phyloP scores from a whole-genome alignment of 1,140 invertebrate species.

The Cherax destructor region DNA sequence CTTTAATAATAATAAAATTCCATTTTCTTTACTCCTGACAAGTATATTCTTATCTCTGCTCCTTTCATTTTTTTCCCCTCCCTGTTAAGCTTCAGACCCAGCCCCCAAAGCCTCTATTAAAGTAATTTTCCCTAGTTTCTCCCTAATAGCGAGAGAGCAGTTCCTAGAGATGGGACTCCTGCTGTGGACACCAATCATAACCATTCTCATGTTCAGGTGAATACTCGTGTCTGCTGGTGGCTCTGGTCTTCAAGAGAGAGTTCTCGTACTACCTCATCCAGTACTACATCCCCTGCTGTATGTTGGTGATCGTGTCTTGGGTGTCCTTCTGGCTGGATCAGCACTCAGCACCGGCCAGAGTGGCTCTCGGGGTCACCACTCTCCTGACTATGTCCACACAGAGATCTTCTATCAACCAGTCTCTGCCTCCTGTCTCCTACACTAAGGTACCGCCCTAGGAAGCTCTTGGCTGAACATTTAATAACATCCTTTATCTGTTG shows the following conservation, averaged over 20 bases:
- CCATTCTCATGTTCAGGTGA: constrained; percentile 74
- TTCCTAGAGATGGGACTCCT: background rate
- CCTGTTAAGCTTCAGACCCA: background rate
- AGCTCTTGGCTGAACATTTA: constrained; percentile 75
- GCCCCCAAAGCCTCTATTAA: background rate
- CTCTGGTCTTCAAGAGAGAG: constrained; percentile 77
- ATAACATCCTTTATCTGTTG: constrained; percentile 76
- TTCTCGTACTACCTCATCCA: constrained; percentile 79
- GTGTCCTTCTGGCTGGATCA: constrained; percentile 79
- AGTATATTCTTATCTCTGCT: too few species aligned
- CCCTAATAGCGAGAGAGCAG: background rate
- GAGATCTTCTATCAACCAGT: constrained; percentile 78
- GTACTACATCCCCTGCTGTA: constrained; percentile 78
- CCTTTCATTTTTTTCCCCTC: background rate
- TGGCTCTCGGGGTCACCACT: constrained; percentile 79
- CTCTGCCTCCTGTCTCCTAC: constrained; percentile 75
- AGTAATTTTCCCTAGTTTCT: background rate
- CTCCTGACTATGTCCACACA: constrained; percentile 79
- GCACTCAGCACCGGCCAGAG: constrained; percentile 78
- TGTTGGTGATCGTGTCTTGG: constrained; percentile 80
- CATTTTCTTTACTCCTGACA: background rate
- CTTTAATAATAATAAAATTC: too few species aligned
- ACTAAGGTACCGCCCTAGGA: constrained; percentile 76
- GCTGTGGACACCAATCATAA: background rate
- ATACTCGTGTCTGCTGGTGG: constrained; percentile 78